Conservation (phyloP, 2,113 vertebrate species). For the Sciurus niger region DNA sequence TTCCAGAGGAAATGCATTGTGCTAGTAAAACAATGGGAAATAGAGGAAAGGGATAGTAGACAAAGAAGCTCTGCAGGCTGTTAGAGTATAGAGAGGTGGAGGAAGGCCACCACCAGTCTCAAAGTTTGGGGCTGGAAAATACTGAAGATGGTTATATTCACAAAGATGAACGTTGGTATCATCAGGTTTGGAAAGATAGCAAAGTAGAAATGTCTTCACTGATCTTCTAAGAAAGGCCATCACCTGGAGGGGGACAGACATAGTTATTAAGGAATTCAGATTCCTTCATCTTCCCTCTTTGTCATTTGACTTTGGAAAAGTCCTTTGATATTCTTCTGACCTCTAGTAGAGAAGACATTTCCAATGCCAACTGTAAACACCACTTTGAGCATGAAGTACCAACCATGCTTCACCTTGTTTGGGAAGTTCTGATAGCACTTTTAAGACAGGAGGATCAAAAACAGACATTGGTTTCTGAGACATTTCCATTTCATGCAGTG, state of each 20-base stretch:
- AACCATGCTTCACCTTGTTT: background rate
- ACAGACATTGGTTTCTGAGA: background rate
- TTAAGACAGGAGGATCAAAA: background rate
- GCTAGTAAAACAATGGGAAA: background rate
- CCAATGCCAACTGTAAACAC: background rate
- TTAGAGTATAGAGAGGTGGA: background rate
- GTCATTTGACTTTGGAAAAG: background rate
- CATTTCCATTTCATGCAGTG: background rate
- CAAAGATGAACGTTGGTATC: background rate
- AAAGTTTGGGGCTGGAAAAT: background rate
- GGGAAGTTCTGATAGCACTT: background rate
- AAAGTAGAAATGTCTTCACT: background rate
- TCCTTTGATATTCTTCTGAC: background rate
- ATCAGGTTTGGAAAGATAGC: background rate
- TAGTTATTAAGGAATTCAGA: background rate
- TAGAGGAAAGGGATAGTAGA: background rate
- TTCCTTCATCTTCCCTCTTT: background rate
- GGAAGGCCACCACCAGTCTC: accelerated
- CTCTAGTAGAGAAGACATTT: background rate
- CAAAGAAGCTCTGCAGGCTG: background rate
- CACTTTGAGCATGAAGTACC: background rate
- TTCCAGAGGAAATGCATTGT: background rate
- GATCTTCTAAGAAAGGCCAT: background rate
- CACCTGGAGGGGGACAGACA: constrained; percentile 22
- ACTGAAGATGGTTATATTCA: background rate